Conservation (phyloP, 2,888 invertebrate species). For the Seladonia tumulorum region DNA sequence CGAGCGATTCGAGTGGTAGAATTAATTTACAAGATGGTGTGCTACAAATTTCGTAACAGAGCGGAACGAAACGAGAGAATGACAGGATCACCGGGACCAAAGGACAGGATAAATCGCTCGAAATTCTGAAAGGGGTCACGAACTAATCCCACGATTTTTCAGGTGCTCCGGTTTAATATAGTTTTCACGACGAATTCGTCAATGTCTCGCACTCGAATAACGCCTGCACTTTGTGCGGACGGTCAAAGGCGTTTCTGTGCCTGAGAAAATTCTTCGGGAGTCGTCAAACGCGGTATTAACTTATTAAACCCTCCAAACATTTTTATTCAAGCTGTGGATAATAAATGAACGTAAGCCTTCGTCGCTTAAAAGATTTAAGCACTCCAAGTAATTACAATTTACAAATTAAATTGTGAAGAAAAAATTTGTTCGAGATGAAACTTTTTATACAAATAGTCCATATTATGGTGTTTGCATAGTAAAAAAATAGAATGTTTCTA, state of each 20-base stretch:
- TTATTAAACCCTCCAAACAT: constrained; percentile 51
- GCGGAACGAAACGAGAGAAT: constrained; percentile 22
- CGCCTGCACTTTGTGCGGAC: constrained; percentile 43
- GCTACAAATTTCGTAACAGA: not conserved
- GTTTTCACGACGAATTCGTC: constrained; percentile 62
- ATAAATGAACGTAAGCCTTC: constrained; percentile 23
- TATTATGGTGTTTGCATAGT: too few relatives aligned
- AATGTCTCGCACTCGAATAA: constrained; percentile 66
- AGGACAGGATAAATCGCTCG: constrained; percentile 32
- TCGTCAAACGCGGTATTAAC: constrained; percentile 53
- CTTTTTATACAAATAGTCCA: too few relatives aligned
- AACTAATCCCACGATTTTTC: constrained; percentile 79
- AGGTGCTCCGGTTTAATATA: constrained; percentile 67
- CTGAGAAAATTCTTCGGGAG: constrained; percentile 30
- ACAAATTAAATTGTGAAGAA: not conserved
- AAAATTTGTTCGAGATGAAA: too few relatives aligned
- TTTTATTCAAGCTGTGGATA: constrained; percentile 21
- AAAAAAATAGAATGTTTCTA: too few relatives aligned
- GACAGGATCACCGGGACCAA: constrained; percentile 3
- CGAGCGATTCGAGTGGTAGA: not conserved
- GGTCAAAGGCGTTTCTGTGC: constrained; percentile 24
- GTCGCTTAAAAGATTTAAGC: constrained; percentile 52
- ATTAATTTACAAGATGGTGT: not conserved
- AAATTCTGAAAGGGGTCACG: constrained; percentile 51
- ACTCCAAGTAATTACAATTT: not conserved